Conservation (phyloP, 2,888 invertebrate species). For the Leucophora obtusa region DNA sequence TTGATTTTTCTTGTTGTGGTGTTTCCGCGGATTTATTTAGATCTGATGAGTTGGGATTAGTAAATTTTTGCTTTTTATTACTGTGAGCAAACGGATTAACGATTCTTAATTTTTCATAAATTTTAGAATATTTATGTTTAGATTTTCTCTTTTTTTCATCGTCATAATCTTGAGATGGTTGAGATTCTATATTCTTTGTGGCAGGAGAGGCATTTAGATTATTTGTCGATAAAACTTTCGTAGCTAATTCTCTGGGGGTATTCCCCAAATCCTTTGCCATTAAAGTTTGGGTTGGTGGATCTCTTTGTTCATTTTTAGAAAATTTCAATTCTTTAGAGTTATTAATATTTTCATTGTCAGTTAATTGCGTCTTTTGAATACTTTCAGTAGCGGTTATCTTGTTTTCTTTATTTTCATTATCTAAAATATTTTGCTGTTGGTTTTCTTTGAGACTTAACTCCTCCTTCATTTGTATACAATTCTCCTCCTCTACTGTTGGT, state of each 20-base stretch:
- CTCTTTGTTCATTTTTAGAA: neutral
- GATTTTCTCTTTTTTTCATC: constrained; percentile 70
- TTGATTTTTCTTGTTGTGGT: neutral
- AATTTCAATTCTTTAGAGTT: neutral
- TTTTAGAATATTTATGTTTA: constrained; percentile 73
- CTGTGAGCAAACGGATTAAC: constrained; percentile 68
- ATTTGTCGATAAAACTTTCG: neutral
- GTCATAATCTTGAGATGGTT: constrained; percentile 10
- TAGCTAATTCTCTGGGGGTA: neutral
- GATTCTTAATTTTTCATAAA: constrained; percentile 76
- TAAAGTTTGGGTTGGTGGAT: neutral
- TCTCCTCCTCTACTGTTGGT: neutral
- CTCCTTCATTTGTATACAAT: neutral
- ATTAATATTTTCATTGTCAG: neutral
- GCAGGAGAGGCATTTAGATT: no score
- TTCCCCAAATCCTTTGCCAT: neutral
- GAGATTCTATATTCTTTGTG: neutral
- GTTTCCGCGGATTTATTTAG: neutral
- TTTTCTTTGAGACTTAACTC: neutral
- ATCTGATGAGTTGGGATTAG: constrained; percentile 40
- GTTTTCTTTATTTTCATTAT: neutral
- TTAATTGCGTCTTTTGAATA: neutral
- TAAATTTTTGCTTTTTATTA: constrained; percentile 65
- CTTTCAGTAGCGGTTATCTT: neutral
- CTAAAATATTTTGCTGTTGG: neutral